Base-by-base conservation (phyloP, 2,888 invertebrate species). In the Tupiocoris notatus region DNA sequence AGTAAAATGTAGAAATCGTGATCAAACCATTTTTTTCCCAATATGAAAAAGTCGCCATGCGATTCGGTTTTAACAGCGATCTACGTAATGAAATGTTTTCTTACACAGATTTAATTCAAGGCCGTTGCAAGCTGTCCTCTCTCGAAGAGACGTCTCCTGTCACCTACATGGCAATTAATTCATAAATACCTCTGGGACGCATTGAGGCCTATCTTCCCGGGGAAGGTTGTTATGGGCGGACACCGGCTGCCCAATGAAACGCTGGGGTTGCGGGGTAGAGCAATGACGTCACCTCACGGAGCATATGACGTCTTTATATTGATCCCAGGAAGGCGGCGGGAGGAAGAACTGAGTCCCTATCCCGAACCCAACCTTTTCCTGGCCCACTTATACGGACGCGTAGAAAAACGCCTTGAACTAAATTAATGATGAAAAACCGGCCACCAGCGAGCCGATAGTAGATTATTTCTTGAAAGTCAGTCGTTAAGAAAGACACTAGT, bases 291-390 rank as follows among this genome's bases (percentile, higher is more conserved):
- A 73, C 25, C 17, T 17, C 24, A 58, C 22, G 24, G 64, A 21
- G 59, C 62, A 64, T 56, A 58, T 57, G 66, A 63, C 70, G 71
- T 62, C 62, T 22, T 71, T 63, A 71, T 63, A 71, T 61, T 71
- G 54, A 71, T 63, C 62, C 59, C n/a, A 18, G 63, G 63, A 18
- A 25, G 63, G 20, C 2, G 73, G 39, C 12, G 39, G 39, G 39
- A 39, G 39, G 39, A 39, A 39, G 39, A 39, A 39, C 39, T 3
- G 39, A 39, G 39, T 39, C 39, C 39, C 39, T 3, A 12, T 39
- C 39, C 39, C 39, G n/a, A n/a, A n/a, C n/a, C n/a, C n/a, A n/a
- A 39, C 39, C 39, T 39, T 39, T 39, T 12, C 39, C 39, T 39
- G 39, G 39, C 39, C 39, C 39, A 39, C 39, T 39, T 39, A 7